Conservation (phyloP, 2,113 vertebrate genomes). For the Tyto alba region DNA sequence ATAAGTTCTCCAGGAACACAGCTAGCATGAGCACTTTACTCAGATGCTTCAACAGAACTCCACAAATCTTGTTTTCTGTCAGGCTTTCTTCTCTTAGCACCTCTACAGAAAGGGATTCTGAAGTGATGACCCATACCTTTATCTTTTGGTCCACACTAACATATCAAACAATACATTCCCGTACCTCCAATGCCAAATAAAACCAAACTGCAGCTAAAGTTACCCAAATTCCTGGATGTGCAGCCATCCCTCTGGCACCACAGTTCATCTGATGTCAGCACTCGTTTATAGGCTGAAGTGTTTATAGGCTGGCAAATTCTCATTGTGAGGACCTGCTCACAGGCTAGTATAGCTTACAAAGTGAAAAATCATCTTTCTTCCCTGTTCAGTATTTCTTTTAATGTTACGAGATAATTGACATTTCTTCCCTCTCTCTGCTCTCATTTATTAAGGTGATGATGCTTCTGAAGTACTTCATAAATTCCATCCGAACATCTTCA, state of each 20-base stretch:
- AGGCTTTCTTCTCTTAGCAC: background rate
- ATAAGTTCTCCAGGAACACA: background rate
- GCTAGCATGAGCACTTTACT: background rate
- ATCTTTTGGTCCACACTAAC: background rate
- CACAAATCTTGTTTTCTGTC: background rate
- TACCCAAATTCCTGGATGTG: background rate
- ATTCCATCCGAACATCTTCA: constrained; percentile 84
- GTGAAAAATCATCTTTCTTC: background rate
- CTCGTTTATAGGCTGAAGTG: background rate
- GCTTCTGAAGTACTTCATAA: constrained; percentile 83
- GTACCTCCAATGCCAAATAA: background rate
- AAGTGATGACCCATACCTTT: background rate
- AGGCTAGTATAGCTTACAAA: background rate
- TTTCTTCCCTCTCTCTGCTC: constrained; percentile 89
- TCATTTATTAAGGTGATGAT: constrained; percentile 85
- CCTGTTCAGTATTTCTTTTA: background rate
- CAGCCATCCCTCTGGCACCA: background rate
- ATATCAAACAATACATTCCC: background rate
- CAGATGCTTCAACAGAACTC: background rate
- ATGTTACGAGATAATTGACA: constrained; percentile 87
- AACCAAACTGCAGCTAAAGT: background rate
- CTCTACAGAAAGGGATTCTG: background rate
- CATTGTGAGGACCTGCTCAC: background rate
- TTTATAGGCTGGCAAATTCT: background rate
- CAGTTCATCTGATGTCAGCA: background rate